Base-by-base conservation (phyloP, 2,888 invertebrate species). In the Galerucella pusilla region DNA sequence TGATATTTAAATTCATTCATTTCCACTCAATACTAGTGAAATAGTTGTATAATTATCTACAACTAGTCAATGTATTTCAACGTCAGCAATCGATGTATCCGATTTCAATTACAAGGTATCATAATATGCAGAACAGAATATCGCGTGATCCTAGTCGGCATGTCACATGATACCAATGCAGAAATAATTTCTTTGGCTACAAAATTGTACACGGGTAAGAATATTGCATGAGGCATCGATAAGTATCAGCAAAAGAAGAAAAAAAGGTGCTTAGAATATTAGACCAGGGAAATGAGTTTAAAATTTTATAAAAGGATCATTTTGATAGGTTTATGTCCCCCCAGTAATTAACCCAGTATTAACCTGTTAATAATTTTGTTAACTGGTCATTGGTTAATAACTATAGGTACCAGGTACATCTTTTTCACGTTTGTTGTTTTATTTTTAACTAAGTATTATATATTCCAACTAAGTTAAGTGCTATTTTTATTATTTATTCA, bases 31-130 rank as follows among this genome's bases (percentile, higher is more conserved):
- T 57, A n/a, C 57, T 57, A 20, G n/a, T 16, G 16, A 2, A 16
- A 54, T 54, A 54, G 57, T 57, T 57, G 16, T 16, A 20, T 57
- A 57, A 57, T 16, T 57, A 57, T 57, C 9, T 10, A 57, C 57
- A 57, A 57, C 16, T 63, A n/a, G 61, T 61, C 12, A 60, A 60
- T 35, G 12, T 63, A 42, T 42, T 63, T 35, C 2, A 16, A 63
- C 42, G 42, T 42, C 35, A 63, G 63, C 63, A 63, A 42, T 63
- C 63, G n/a, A 14, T 42, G 42, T 63, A 63, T 63, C 63, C 35
- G n/a, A 63, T 63, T 63, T 42, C 63, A 35, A 63, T 63, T 63
- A 63, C 63, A 63, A 57, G 42, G 42, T 63, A 63, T 42, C 42
- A 61, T 61, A 35, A 42, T 42, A 63, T 63, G 14, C 35, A 63